Evolutionary conservation across 2,113 vertebrate genomes (phyloP).

Genomic region (Ctenodactylus gundi): DNA sequence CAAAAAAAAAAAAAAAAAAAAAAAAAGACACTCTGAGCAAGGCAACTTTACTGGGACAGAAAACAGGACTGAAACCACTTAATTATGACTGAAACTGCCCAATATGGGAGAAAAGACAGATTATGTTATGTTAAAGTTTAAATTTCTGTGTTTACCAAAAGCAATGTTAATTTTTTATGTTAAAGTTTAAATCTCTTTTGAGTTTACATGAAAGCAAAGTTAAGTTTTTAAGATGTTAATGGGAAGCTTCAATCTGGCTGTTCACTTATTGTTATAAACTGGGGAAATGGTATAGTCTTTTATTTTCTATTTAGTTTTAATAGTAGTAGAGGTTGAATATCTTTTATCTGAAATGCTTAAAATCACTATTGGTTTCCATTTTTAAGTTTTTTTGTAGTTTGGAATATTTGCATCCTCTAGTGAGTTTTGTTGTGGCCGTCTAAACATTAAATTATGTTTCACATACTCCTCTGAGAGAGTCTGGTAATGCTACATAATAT

Average conservation of each 20-base stretch:
- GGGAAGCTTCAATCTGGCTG: not conserved
- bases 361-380: not conserved
- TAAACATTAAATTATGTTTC: not conserved
- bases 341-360: not conserved
- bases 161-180: too few relatives aligned
- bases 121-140: not conserved
- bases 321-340: not conserved
- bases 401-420: not conserved
- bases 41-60: not conserved
- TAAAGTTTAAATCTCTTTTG: too few relatives aligned
- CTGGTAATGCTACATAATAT: not conserved
- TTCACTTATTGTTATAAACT: not conserved
- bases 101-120: not conserved
- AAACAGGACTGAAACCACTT: not conserved
- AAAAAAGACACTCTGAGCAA: too few relatives aligned
- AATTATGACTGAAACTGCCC: not conserved
- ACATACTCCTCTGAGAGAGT: not conserved
- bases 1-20: too few relatives aligned
- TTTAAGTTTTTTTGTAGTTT: not conserved
- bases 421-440: too few relatives aligned
- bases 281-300: not conserved
- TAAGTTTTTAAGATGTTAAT: slow-evolving; percentile 11
- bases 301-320: not conserved
- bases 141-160: not conserved
- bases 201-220: slow-evolving; percentile 6